phyloP scores from a whole-genome alignment of 2,797 vertebrate species.

The Lophius americanus region DNA sequence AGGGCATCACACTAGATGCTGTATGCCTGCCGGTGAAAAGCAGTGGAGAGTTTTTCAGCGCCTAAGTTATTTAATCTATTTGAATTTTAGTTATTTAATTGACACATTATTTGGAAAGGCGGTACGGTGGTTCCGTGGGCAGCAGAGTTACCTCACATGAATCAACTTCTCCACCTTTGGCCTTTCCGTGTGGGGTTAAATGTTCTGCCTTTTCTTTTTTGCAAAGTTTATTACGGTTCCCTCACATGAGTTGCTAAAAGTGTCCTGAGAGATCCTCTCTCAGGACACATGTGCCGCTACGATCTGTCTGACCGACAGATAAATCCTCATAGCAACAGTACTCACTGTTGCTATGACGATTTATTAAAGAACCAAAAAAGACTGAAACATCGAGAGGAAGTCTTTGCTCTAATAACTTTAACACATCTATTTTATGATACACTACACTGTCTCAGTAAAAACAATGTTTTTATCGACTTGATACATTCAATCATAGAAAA shows the following conservation, averaged over 20 bases:
- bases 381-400: neutral
- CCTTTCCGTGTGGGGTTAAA: too few species aligned
- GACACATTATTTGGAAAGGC: neutral
- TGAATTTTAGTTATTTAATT: neutral
- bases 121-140: too few species aligned
- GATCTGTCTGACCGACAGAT: conserved; percentile 2
- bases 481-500: too few species aligned
- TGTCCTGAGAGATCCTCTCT: neutral
- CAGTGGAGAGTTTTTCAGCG: neutral
- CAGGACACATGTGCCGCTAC: neutral
- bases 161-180: too few species aligned
- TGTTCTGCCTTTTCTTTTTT: too few species aligned
- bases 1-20: neutral
- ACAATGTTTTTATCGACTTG: neutral
- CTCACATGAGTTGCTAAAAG: neutral
- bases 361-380: neutral
- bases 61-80: neutral
- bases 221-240: too few species aligned
- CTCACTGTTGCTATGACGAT: neutral
- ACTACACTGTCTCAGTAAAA: neutral
- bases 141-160: too few species aligned
- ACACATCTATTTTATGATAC: neutral
- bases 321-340: neutral
- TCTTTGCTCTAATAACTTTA: neutral
- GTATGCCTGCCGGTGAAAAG: neutral